These are phyloP conservation scores for Apomyelois bistriatella DNA, from an alignment of 2,888 invertebrate species.

Conservation along the genomic window DNA sequence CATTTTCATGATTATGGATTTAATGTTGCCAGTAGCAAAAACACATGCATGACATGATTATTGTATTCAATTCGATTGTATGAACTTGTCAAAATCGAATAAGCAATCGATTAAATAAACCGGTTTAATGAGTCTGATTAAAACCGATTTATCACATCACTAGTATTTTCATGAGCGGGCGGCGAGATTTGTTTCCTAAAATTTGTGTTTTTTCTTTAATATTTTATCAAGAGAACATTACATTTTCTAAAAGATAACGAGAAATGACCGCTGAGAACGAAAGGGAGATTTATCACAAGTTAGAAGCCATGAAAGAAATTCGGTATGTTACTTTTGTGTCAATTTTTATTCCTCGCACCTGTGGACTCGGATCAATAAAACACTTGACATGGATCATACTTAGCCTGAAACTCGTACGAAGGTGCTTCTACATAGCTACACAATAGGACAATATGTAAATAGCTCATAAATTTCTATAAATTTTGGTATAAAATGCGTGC, in stretches of 20 bases:
- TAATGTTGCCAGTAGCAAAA: not conserved
- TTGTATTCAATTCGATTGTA: too few species aligned
- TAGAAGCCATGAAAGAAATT: constrained; percentile 96
- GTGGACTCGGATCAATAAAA: constrained; percentile 74
- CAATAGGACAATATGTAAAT: not conserved
- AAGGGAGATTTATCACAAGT: constrained; percentile 92
- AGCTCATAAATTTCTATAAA: not conserved
- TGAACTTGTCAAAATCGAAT: too few species aligned
- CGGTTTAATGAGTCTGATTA: not conserved
- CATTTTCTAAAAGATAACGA: constrained; percentile 28
- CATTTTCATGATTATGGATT: constrained; percentile 53
- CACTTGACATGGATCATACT: constrained; percentile 42
- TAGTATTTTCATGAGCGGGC: not conserved
- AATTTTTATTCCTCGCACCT: constrained; percentile 54
- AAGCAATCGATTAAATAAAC: not conserved
- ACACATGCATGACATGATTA: too few species aligned
- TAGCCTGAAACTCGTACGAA: not conserved
- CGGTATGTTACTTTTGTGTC: constrained; percentile 74
- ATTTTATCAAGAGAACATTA: constrained; percentile 35
- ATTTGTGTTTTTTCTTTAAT: constrained; percentile 26
- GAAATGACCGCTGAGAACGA: constrained; percentile 88
- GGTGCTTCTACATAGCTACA: not conserved
- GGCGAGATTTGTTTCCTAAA: not conserved
- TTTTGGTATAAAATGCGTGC: too few species aligned
- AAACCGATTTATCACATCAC: not conserved